Evolutionary conservation across 2,113 vertebrate species (phyloP).

Genomic region (Morone chrysops): DNA sequence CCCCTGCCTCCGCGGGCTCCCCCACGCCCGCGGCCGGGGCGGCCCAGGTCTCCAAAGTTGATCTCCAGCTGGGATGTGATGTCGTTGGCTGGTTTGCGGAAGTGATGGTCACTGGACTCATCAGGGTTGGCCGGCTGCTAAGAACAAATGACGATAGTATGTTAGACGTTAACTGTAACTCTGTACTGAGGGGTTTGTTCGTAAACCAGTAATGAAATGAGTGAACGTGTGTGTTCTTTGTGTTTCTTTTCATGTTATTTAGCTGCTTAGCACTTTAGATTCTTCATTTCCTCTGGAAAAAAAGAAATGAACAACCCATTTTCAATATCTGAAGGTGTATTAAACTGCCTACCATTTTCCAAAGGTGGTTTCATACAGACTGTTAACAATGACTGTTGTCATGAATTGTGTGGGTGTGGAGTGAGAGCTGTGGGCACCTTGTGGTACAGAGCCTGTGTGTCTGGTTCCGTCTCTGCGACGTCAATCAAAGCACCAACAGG

Average conservation of each 20-base stretch:
- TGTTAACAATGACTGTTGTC: background rate
- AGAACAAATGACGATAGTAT: background rate
- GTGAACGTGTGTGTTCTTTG: background rate
- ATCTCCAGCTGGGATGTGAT: conserved; percentile 99
- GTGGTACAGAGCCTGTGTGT: conserved; percentile 55
- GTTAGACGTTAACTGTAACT: background rate
- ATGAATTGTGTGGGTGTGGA: conserved; percentile 7
- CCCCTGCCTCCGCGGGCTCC: conserved; percentile 93
- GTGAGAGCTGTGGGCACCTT: conserved; percentile 67
- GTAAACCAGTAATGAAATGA: background rate
- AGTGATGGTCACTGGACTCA: conserved; percentile 94
- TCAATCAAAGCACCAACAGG: conserved; percentile 82
- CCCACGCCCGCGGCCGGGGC: conserved; percentile 94
- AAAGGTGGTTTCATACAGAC: background rate
- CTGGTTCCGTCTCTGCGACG: conserved; percentile 69
- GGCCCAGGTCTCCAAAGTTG: conserved; percentile 98
- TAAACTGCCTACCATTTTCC: background rate
- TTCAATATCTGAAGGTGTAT: background rate
- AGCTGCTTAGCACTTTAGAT: background rate
- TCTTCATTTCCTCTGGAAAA: background rate
- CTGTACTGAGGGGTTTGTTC: too few relatives aligned
- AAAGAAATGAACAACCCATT: background rate
- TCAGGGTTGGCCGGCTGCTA: conserved; percentile 85
- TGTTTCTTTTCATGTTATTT: background rate
- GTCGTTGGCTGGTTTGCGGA: conserved; percentile 98